A percentile compares a stretch with the other conserved stretches of the same genome.
Evolutionary conservation across 2,888 invertebrate genomes (phyloP).

Genomic region (Trichogramma evanescens): DNA sequence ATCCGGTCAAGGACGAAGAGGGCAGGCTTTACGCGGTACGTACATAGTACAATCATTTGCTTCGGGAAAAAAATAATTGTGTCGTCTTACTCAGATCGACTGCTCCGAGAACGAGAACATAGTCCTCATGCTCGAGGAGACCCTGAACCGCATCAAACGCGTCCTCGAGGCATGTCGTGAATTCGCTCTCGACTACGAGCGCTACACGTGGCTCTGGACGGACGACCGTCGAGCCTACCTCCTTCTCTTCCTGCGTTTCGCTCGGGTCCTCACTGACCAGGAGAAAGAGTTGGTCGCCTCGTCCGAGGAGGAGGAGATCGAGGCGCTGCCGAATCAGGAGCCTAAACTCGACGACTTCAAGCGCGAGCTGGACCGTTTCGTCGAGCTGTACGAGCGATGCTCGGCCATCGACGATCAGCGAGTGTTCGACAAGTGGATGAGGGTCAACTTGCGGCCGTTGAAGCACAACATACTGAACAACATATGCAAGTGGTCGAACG

Average conservation of each 20-base stretch:
- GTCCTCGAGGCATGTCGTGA: slow-evolving; percentile 9
- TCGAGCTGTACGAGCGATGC: slow-evolving; percentile 70
- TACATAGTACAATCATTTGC: not conserved
- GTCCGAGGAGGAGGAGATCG: slow-evolving; percentile 51
- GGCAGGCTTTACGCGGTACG: slow-evolving; percentile 38
- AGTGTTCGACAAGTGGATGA: slow-evolving; percentile 73
- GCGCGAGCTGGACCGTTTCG: slow-evolving; percentile 66
- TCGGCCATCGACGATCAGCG: slow-evolving; percentile 59
- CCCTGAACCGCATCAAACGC: slow-evolving; percentile 35
- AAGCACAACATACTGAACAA: slow-evolving; percentile 76
- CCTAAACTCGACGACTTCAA: slow-evolving; percentile 37
- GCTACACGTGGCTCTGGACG: slow-evolving; percentile 73
- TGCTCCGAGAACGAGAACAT: slow-evolving; percentile 38
- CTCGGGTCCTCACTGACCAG: slow-evolving; percentile 61
- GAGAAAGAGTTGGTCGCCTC: slow-evolving; percentile 54
- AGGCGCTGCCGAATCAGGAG: not conserved
- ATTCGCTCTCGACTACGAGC: slow-evolving; percentile 49
- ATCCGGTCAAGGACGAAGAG: slow-evolving; percentile 30
- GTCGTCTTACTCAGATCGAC: slow-evolving; percentile 29
- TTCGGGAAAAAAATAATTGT: not conserved
- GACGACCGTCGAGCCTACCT: slow-evolving; percentile 72
- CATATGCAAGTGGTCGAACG: slow-evolving; percentile 80
- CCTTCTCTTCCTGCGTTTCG: slow-evolving; percentile 69
- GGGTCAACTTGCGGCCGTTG: slow-evolving; percentile 69
- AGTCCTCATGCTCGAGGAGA: slow-evolving; percentile 40